Evolutionary conservation across 1,140 invertebrate species (phyloP).

Genomic region (Neodiprion fabricii): DNA sequence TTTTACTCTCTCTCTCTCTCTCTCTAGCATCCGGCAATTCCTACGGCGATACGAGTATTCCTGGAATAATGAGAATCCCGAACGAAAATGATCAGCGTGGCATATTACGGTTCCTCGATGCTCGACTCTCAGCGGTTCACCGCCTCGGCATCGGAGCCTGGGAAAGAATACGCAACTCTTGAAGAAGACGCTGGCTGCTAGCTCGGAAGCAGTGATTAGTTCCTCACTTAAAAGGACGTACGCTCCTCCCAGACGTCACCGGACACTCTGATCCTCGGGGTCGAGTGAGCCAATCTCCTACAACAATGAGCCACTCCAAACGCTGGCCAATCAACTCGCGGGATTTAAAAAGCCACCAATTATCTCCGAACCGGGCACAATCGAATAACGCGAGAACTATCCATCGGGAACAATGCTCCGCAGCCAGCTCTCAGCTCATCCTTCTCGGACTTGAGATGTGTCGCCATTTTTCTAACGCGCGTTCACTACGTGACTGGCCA

Average conservation of each 20-base stretch:
- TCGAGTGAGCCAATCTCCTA: slow-evolving; percentile 4
- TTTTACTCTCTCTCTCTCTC: too few species aligned
- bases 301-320: not conserved
- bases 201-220: not conserved
- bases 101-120: too few species aligned
- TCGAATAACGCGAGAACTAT: not conserved
- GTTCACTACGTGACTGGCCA: too few species aligned
- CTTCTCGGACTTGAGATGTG: not conserved
- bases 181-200: not conserved
- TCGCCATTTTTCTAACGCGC: not conserved
- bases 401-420: not conserved
- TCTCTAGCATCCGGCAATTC: too few species aligned
- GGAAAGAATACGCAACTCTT: not conserved
- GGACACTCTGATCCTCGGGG: not conserved
- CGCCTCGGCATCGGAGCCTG: not conserved
- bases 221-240: not conserved
- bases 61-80: too few species aligned
- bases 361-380: not conserved
- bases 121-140: not conserved
- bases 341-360: not conserved
- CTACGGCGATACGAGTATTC: too few species aligned
- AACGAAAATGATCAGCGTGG: too few species aligned
- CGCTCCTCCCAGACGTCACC: not conserved
- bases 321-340: not conserved
- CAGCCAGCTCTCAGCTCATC: too few species aligned